phyloP scores from a whole-genome alignment of 1,140 invertebrate species.

The Calliopsis andreniformis region DNA sequence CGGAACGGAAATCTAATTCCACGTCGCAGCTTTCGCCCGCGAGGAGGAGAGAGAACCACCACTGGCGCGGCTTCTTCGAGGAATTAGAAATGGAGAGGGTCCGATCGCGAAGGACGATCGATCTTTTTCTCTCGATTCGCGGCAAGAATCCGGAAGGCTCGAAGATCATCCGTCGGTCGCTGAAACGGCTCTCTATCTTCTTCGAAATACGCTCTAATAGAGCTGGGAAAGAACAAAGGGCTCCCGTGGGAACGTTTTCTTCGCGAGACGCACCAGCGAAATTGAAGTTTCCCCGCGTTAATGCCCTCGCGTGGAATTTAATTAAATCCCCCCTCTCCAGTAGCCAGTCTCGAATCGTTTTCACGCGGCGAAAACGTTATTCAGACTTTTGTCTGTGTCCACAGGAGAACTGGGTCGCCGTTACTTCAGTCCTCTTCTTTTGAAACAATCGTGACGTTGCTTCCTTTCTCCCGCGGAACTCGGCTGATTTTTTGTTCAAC shows the following conservation, averaged over 20 bases:
- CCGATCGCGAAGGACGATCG: neutral
- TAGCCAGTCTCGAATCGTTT: neutral
- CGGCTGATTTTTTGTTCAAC: too few species aligned
- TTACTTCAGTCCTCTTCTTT: neutral
- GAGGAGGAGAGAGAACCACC: slow-evolving; percentile 1
- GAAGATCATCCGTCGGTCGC: too few species aligned
- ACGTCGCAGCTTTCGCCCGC: neutral
- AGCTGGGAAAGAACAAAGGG: slow-evolving; percentile 22
- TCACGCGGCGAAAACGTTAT: slow-evolving; percentile 14
- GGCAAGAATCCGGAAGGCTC: neutral
- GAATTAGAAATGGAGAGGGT: slow-evolving; percentile 16
- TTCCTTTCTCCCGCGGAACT: neutral
- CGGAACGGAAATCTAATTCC: slow-evolving; percentile 43
- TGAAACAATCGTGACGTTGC: too few species aligned
- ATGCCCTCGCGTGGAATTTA: slow-evolving; percentile 32
- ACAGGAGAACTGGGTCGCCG: neutral
- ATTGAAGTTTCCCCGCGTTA: slow-evolving; percentile 53
- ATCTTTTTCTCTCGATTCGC: neutral
- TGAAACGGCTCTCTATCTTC: neutral
- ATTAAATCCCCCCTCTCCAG: slow-evolving; percentile 41
- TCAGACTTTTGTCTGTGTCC: neutral
- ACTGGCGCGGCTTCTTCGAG: slow-evolving; percentile 29
- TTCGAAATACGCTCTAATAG: neutral
- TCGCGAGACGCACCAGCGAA: slow-evolving; percentile 19
- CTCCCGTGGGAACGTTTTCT: slow-evolving; percentile 22